Conservation (phyloP, 2,888 invertebrate genomes). For the Mylabris sibirica region DNA sequence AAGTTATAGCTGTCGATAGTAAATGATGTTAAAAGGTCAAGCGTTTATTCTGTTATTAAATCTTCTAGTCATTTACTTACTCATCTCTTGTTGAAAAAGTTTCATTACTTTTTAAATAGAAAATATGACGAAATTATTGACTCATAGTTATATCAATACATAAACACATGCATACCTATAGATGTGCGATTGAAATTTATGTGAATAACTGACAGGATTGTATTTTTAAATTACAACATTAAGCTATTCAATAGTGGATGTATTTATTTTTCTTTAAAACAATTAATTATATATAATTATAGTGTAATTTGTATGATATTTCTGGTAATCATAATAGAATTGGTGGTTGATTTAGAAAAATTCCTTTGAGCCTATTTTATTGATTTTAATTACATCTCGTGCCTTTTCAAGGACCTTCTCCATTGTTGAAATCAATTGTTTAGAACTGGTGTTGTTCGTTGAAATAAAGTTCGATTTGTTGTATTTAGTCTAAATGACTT, state of each 20-base stretch:
- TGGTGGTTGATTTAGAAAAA: background rate
- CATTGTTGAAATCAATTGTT: constrained; percentile 12
- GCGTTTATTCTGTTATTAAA: background rate
- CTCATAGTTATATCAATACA: background rate
- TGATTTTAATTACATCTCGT: constrained; percentile 1
- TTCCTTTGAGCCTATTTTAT: background rate
- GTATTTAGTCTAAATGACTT: constrained; percentile 29
- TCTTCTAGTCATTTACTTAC: constrained; percentile 8
- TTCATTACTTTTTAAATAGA: constrained; percentile 3
- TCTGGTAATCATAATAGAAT: background rate
- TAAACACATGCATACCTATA: background rate
- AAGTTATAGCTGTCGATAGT: constrained; percentile 1
- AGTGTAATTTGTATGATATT: background rate
- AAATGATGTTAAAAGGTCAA: constrained; percentile 9
- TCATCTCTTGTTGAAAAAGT: background rate
- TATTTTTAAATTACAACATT: background rate
- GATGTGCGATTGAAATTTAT: background rate
- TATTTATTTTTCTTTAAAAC: background rate
- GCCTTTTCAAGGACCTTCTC: constrained; percentile 9
- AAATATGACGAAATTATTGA: constrained; percentile 8
- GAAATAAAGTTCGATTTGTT: constrained; percentile 30
- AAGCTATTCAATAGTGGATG: background rate
- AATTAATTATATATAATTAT: background rate
- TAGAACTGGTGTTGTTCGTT: constrained; percentile 4
- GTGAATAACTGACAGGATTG: background rate